A percentile compares a stretch with the other conserved stretches of the same genome.
Conservation (phyloP, 1,140 invertebrate genomes). For the Glomeris maerens region DNA sequence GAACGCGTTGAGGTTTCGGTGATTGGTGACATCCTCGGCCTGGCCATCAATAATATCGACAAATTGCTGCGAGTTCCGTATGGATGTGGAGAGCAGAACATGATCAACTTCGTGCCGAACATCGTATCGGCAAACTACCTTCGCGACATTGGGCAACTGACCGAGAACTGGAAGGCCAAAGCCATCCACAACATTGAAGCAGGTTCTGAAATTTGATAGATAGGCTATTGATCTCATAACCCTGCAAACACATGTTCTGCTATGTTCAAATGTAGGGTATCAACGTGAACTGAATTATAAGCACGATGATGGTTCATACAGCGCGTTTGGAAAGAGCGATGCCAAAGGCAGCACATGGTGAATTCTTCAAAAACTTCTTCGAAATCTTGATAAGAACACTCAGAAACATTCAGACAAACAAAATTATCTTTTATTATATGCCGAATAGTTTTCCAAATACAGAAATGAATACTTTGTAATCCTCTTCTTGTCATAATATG, state of each 20-base stretch:
- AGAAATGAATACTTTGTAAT: background rate
- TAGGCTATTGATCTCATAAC: no score
- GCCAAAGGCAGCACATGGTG: conserved; percentile 76
- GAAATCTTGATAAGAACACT: background rate
- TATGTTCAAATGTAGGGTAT: no score
- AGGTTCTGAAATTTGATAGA: no score
- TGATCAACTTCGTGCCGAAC: conserved; percentile 82
- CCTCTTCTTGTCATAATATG: conserved; percentile 15
- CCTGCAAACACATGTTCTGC: no score
- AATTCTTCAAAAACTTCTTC: conserved; percentile 19
- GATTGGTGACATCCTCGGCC: conserved; percentile 59
- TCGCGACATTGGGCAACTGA: conserved; percentile 30
- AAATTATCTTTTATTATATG: background rate
- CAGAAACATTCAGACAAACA: background rate
- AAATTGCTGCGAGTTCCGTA: conserved; percentile 64
- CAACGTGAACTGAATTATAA: conserved; percentile 84
- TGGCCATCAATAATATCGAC: conserved; percentile 55
- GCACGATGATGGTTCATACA: conserved; percentile 82
- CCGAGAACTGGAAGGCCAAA: conserved; percentile 28
- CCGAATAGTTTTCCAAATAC: conserved; percentile 5
- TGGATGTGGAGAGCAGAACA: conserved; percentile 89
- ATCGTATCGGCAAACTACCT: conserved; percentile 72
- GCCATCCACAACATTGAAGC: conserved; percentile 36
- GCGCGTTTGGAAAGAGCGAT: conserved; percentile 73
- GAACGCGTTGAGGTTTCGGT: conserved; percentile 55